These are phyloP conservation scores for Anarhynchus alexandrinus DNA, from an alignment of 2,113 vertebrate genomes.

Conservation along the genomic window DNA sequence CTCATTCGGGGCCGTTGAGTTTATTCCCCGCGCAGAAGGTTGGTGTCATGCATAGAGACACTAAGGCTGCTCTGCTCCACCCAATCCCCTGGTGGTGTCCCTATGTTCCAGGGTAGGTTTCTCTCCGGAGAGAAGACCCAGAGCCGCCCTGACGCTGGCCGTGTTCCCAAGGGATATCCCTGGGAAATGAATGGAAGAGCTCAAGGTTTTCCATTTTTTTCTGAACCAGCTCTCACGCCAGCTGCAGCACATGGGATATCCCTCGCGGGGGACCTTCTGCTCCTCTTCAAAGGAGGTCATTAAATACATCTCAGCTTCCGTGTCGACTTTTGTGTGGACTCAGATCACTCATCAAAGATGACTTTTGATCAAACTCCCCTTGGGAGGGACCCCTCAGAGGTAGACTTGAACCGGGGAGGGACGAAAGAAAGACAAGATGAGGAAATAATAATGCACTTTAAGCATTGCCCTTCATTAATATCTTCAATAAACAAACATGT, in stretches of 20 bases:
- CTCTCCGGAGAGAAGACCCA: neutral
- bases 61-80: neutral
- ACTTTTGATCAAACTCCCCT: slow-evolving; percentile 33
- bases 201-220: neutral
- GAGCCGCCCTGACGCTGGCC: neutral
- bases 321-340: neutral
- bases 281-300: neutral
- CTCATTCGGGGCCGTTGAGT: neutral
- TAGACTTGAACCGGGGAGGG: neutral
- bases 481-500: slow-evolving; percentile 60
- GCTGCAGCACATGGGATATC: neutral
- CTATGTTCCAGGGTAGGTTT: neutral
- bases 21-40: neutral
- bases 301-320: neutral
- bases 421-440: slow-evolving; percentile 35
- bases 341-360: slow-evolving; percentile 46
- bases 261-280: neutral
- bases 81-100: neutral
- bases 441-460: slow-evolving; percentile 9
- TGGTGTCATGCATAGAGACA: neutral
- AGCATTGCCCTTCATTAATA: slow-evolving; percentile 52
- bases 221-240: neutral
- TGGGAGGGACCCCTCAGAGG: neutral
- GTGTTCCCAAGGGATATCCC: neutral
- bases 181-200: neutral